Evolutionary conservation across 92 coral and sea anemone species (phyloP), one percentile per base, ranked within the genome.

Genomic region (Plumapathes pennacea): DNA sequence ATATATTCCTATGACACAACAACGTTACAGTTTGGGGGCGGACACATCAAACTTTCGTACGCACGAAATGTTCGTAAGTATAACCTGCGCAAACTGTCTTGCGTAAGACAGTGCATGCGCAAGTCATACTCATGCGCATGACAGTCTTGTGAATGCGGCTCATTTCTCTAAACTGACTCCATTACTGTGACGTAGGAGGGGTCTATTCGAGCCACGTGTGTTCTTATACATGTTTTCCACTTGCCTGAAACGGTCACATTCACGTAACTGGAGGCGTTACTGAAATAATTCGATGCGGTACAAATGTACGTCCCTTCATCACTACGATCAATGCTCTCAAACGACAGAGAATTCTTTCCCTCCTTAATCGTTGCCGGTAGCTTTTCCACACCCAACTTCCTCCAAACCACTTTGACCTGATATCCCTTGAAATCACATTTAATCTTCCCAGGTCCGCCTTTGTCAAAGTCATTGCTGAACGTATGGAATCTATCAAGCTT

Each of bases 281-380:
- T 92, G 50, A 92, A 88, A 0, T 36, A 12, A 32, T 92, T 92
- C 25, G 31, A 52, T 12, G 87, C 96, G 55, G 71, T 80, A 38
- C 98, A 92, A n/a, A 59, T 38, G 58, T 92, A 92, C 2, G 50
- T 50, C 2, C 96, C 98, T 8, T 34, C 78, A 39, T 92, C 98
- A 1, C 28, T 32, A 68, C 58, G 54, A 47, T 77, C 49, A 11
- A 79, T 39, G 0, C 67, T 46, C 2, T 47, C 5, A 32, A 92
- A 69, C 19, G 11, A 10, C 25, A 92, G 64, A 0, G 18, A 12
- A 11, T 33, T 57, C 8, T n/a, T n/a, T 51, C n/a, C 64, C 13
- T 67, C 42, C 0, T 23, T n/a, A 1, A 19, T 33, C 76, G 67
- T 40, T 45, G 32, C 30, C 7, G 37, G 51, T 21, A 76, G 56